These are phyloP conservation scores for Gymnocephalus cernua DNA, from an alignment of 2,113 vertebrate genomes.

Conservation along the genomic window DNA sequence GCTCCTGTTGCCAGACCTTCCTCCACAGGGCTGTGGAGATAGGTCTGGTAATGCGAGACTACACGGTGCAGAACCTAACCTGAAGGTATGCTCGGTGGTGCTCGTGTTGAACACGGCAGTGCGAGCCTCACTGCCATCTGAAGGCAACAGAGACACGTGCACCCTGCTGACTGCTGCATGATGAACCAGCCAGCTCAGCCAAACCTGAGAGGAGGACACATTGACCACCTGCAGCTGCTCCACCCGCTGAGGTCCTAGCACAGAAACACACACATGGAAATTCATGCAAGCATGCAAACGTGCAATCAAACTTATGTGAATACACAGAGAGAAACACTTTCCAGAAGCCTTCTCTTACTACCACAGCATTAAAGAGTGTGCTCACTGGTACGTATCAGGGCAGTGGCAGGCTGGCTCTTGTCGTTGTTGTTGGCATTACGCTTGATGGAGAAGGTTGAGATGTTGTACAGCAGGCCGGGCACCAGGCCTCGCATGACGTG, in stretches of 20 bases:
- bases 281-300: not conserved
- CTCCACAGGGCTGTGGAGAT: too few relatives aligned
- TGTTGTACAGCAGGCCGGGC: conserved; percentile 94
- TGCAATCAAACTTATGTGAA: not conserved
- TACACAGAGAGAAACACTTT: not conserved
- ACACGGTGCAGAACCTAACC: conserved; percentile 83
- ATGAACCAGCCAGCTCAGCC: conserved; percentile 91
- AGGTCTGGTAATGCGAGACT: too few relatives aligned
- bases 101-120: conserved; percentile 88
- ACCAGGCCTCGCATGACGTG: conserved; percentile 91
- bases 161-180: conserved; percentile 88
- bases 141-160: conserved; percentile 87
- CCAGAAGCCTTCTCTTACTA: not conserved
- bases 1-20: too few relatives aligned
- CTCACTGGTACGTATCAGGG: conserved; percentile 94
- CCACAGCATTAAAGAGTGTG: not conserved
- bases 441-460: conserved; percentile 96
- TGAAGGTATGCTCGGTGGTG: conserved; percentile 88
- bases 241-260: conserved; percentile 88
- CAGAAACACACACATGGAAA: conserved; percentile 27
- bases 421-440: conserved; percentile 94
- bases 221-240: conserved; percentile 91
- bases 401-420: conserved; percentile 91
- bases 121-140: conserved; percentile 79
- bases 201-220: conserved; percentile 89